Conservation (phyloP, 92 coral and sea anemone species). For the Actinernus sp. region DNA sequence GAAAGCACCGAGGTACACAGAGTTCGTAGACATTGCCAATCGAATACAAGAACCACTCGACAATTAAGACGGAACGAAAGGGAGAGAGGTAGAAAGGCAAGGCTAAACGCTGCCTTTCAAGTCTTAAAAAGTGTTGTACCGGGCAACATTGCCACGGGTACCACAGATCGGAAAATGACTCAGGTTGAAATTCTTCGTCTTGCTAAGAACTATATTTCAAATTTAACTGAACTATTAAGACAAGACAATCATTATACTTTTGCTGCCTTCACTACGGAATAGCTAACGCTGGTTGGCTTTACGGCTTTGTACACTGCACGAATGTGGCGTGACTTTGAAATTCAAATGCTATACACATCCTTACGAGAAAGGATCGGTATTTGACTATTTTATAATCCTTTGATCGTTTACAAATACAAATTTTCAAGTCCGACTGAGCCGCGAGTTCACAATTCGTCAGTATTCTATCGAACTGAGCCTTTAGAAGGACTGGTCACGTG, state of each 20-base stretch:
- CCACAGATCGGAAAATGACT: conserved; percentile 89
- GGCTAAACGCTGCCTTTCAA: conserved; percentile 96
- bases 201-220: conserved; percentile 95
- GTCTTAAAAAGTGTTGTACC: conserved; percentile 95
- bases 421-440: too few relatives aligned
- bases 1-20: conserved; percentile 28
- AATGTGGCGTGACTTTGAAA: conserved; percentile 11
- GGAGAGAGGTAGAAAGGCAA: conserved; percentile 94
- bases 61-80: conserved; percentile 94
- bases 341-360: too few relatives aligned
- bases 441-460: too few relatives aligned
- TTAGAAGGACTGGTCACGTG: too few relatives aligned
- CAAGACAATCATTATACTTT: conserved; percentile 62
- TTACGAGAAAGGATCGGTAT: too few relatives aligned
- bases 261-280: conserved; percentile 55
- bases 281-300: too few relatives aligned
- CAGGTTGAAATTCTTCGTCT: conserved; percentile 97
- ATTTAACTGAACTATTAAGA: conserved; percentile 79
- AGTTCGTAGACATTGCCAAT: conserved; percentile 36
- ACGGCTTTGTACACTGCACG: too few relatives aligned
- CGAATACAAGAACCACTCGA: conserved; percentile 72
- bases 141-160: conserved; percentile 57
- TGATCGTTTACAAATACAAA: too few relatives aligned
- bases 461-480: too few relatives aligned
- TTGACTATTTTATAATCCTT: too few relatives aligned